Evolutionary conservation across 2,113 vertebrate species (phyloP).

Genomic region (Gallinago media): DNA sequence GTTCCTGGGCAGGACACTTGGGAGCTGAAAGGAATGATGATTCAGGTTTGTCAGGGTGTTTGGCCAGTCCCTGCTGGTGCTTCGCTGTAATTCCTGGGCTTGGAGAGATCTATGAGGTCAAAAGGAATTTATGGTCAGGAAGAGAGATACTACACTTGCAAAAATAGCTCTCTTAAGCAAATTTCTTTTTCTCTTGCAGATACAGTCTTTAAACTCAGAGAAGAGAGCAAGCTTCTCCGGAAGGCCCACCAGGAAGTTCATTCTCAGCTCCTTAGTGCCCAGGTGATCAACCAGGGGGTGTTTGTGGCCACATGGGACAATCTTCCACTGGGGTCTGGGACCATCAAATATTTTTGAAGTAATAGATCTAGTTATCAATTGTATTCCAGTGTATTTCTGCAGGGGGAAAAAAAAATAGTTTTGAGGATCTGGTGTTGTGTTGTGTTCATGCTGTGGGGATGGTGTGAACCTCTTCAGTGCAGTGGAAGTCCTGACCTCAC

Average conservation of each 20-base stretch:
- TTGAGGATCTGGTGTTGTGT: neutral
- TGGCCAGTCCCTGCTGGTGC: neutral
- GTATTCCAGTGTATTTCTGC: neutral
- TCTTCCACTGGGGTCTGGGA: neutral
- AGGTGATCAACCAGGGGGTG: slow-evolving; percentile 24
- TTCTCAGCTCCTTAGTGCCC: slow-evolving; percentile 67
- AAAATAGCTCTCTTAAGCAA: accelerated
- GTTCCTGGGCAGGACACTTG: neutral
- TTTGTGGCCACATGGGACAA: neutral
- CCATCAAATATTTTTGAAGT: neutral
- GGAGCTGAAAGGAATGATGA: neutral
- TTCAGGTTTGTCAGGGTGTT: neutral
- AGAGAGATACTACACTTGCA: neutral
- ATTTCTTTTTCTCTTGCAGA: slow-evolving; percentile 50
- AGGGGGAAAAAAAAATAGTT: neutral
- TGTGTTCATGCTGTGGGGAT: neutral
- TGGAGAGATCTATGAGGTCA: neutral
- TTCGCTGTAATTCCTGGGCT: neutral
- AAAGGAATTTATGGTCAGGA: neutral
- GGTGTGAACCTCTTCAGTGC: neutral
- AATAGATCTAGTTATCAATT: neutral
- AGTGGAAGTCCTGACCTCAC: neutral
- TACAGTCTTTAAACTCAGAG: slow-evolving; percentile 66
- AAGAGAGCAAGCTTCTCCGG: slow-evolving; percentile 75
- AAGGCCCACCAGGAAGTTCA: slow-evolving; percentile 77